These are phyloP conservation scores for Mastomys coucha DNA, from an alignment of 2,113 vertebrate genomes.

Conservation along the genomic window DNA sequence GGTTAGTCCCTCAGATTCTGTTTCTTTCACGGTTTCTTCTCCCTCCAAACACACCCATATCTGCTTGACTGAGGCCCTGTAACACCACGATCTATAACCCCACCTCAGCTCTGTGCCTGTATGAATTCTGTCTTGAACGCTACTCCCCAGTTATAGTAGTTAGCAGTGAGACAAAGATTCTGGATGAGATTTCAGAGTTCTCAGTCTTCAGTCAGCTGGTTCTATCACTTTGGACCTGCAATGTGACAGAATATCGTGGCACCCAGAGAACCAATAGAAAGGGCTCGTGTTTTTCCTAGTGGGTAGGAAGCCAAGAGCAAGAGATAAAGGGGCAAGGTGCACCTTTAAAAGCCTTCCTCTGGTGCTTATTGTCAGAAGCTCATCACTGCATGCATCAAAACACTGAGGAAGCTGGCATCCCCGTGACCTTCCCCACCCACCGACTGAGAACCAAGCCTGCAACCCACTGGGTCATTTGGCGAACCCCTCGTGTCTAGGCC, in stretches of 20 bases:
- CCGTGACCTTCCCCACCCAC: rapidly evolving
- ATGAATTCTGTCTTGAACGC: neutral
- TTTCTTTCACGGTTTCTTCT: neutral
- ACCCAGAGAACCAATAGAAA: neutral
- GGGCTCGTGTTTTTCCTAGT: neutral
- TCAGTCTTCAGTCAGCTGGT: neutral
- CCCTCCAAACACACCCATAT: neutral
- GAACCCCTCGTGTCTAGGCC: neutral
- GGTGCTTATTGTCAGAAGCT: neutral
- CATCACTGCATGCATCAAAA: neutral
- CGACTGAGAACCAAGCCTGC: neutral
- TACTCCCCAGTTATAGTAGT: neutral
- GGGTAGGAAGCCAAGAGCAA: neutral
- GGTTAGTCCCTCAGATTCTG: slow-evolving; percentile 4
- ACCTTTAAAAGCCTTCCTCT: neutral
- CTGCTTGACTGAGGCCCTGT: neutral
- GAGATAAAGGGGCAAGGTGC: neutral
- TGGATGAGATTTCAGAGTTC: neutral
- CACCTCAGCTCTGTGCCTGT: neutral
- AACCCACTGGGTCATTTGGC: neutral
- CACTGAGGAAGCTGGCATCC: too few relatives aligned
- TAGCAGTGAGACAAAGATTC: neutral
- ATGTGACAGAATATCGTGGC: neutral
- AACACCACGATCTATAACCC: neutral
- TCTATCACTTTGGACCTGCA: neutral